Base-by-base conservation (phyloP, 2,113 vertebrate genomes). In the Carlito syrichta region DNA sequence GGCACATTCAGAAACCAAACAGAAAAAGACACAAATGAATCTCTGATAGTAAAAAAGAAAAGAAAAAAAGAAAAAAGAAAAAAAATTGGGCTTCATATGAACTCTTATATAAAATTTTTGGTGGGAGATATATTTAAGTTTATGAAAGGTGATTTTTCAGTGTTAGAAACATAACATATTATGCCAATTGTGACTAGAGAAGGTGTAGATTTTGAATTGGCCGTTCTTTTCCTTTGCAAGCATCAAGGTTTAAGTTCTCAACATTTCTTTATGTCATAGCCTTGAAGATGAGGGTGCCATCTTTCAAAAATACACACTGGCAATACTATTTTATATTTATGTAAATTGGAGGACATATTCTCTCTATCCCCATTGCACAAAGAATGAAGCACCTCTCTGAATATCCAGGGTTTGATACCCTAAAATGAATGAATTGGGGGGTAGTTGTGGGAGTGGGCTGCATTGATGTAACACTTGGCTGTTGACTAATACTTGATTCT, bases 401-500 rank as follows among this genome's bases (percentile, higher is more conserved):
- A 0, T 38, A 2, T 52, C 35, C 48, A 11, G 7, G 32, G n/a
- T 74, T 62, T 45, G 20, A 25, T 8, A 11, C 6, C 8, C 12
- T 30, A 17, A 7, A 4, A 11, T 6, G 43, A 52, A 23, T 3
- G 56, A 19, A 22, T 48, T 13, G 35, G 38, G 7, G 22, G 19
- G 8, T 45, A 3, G 2, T 2, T 17, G 23, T 8, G 35, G 12
- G 19, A 9, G 6, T 1, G 27, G 27, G 7, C 25, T n/a, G 19
- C 17, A 4, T 0, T 6, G 74, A 22, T 0, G 0, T 7, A n/a
- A 19, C 38, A 12, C 35, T 12, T n/a, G 74, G 32, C 2, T 2
- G 4, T 50, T 45, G 43, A 38, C 35, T 60, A 22, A 22, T 4
- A 4, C 12, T 58, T 77, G 17, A 20, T 16, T 66, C 20, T 54